Base-by-base conservation (phyloP, 2,797 vertebrate genomes). In the Uromys caudimaculatus region DNA sequence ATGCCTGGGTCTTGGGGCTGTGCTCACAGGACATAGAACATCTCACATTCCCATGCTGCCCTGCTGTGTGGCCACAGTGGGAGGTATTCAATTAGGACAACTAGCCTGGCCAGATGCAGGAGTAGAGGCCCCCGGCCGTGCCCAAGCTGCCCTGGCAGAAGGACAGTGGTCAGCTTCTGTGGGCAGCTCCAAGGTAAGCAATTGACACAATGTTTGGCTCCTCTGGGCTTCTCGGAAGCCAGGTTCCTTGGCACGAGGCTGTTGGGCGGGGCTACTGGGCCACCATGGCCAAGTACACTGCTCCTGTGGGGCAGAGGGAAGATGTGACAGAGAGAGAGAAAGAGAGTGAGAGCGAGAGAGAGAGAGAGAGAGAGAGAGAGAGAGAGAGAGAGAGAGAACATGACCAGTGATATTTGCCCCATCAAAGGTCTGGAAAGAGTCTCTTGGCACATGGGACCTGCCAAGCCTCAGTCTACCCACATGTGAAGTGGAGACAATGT, bases 151-250 rank as follows among this genome's bases (percentile, higher is more conserved):
- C 67, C 87, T 94, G 96, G 95, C 96, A 50, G 41, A 0, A 0
- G 32, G 90, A 87, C 82, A 89, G 52, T 84, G 35, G 79, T 79
- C 75, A 6, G 85, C 50, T 62, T 75, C 60, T 14, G 62, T 41
- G 38, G 35, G 38, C 93, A 89, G 96, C 93, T 93, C 97, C 91
- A 60, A 76, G 97, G 85, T 90, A 91, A 95, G 95, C 62, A 29
- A 71, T 0, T 0, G 29, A 84, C 62, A 6, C 12, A 67, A 91
- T 0, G 86, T 91, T 94, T 96, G 93, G 77, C 82, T 91, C 79
- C 96, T 87, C 64, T 11, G 0, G 16, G 83, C 77, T 94, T 90
- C 95, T 75, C 93, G 87, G 76, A 38, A 9, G 14, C 2, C 1
- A 24, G 60, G 77, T 32, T 85, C 60, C 92, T 91, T 47, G 91